Base-by-base conservation (phyloP, 2,797 vertebrate genomes). In the Carapus acus region DNA sequence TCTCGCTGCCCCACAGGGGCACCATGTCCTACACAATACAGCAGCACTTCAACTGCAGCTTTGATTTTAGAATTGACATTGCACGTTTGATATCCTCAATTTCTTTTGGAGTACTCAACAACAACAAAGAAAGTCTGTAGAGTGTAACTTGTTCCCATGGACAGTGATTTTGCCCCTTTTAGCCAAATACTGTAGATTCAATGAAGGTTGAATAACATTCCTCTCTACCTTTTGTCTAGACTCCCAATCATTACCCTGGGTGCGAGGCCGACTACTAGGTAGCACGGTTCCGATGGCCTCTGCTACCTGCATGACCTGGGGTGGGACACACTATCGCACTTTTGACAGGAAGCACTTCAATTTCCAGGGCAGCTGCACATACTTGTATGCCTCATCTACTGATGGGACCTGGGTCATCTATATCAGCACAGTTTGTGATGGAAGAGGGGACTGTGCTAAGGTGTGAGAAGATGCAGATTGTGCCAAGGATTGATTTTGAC, bases 331-430 rank as follows among this genome's bases (percentile, higher is more conserved):
- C 44, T 94, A 88, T 67, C 90, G 86, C 37, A 90, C 87, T 40
- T 97, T 96, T 20, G 94, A 96, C 0, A 86, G 88, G 24, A 86
- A 67, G 36, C 93, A 96, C 79, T 94, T 92, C 58, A 83, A 87
- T 76, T 91, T 95, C 74, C 67, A 84, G 43, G 91, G 93, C 13
- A 72, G n/a, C 61, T 97, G 94, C 69, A 81, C 84, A 1, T 94
- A 96, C 63, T 73, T 86, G 70, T 74, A 97, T 82, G 88, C 91
- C 0, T 82, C 89, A 0, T 86, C 89, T 2, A 66, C 73, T 0
- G 93, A 94, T 0, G 87, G 90, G 48, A 88, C 86, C 49, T 96
- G 94, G 94, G 86, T 86, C 0, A 17, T 97, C 11, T 80, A 92
- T 64, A 73, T 92, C 34, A 58, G 78, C 0, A 62, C 79, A 0